Conservation (phyloP, 2,113 vertebrate genomes). For the Phaethornis superciliosus region DNA sequence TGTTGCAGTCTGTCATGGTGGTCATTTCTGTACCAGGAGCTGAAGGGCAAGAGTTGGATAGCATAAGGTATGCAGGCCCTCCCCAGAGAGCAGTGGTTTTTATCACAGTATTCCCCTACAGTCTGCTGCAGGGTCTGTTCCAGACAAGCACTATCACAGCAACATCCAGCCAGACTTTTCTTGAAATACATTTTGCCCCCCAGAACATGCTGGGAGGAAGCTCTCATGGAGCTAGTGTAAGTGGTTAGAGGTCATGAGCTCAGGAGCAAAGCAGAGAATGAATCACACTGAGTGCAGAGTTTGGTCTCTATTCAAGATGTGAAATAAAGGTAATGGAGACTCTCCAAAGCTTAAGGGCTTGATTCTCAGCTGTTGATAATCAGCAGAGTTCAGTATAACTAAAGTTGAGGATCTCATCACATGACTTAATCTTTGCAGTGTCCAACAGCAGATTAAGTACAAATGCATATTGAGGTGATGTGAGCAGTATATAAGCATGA, state of each 20-base stretch:
- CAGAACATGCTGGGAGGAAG: background rate
- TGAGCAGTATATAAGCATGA: background rate
- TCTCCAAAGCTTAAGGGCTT: background rate
- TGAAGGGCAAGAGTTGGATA: background rate
- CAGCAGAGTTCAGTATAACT: background rate
- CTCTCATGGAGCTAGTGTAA: rapidly evolving
- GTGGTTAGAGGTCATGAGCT: background rate
- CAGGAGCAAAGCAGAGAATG: background rate
- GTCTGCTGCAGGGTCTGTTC: background rate
- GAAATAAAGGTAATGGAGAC: background rate
- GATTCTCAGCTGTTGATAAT: background rate
- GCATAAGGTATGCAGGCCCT: background rate
- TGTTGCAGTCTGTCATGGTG: background rate
- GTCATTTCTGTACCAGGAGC: background rate
- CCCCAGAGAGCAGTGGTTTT: background rate
- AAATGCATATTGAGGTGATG: background rate
- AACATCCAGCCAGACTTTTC: background rate
- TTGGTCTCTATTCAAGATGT: background rate
- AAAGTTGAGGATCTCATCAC: background rate
- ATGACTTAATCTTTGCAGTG: background rate
- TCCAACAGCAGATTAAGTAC: conserved; percentile 2
- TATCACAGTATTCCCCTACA: background rate
- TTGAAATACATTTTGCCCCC: background rate
- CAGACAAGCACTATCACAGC: background rate
- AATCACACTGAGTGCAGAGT: background rate